Base-by-base conservation (phyloP, 1,140 invertebrate species). In the Penaeus japonicus region DNA sequence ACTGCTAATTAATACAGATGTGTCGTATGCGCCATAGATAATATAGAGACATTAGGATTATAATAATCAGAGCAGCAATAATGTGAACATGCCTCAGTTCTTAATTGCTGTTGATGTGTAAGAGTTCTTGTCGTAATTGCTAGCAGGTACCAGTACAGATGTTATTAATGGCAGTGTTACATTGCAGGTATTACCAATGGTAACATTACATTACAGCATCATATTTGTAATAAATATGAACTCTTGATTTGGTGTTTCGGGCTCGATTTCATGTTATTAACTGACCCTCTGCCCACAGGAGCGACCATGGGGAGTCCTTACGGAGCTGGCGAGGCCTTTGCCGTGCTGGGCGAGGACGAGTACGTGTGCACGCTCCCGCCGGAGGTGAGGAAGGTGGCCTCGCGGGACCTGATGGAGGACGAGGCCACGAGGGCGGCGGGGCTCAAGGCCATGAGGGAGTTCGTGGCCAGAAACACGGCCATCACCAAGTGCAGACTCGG, bases 401-500 rank as follows among this genome's bases (percentile, higher is more conserved):
- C 65, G 18, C 59, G 30, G 12, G 80, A 88, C 80, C 78, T 88
- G 10, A 39, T 4, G 5, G 86, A 88, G 54, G 86, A 88, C 17
- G 86, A 88, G 4, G 27, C 4, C 4, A 57, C 80, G 18, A 70
- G 86, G 27, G n/a, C 39, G 1, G n/a, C 24, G 32, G 86, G 35
- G 0, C 78, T 88, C 17, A 30, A 83, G 47, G 80, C 82, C 18
- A 83, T 88, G 86, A 55, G 86, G 35, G 10, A 84, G 1, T 88
- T 77, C 22, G 53, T 88, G 27, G 24, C 47, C 27, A 77, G 65
- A 2, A 75, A 83, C 18, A 80, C 65, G 1, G 53, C 53, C 32
- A 88, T 88, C 39, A 83, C 70, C n/a, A 88, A 88, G 53, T 88
- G 86, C 32, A 77, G 86, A 24, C 70, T 88, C 4, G 86, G 86